A percentile compares a stretch with the other conserved stretches of the same genome.
Conservation (phyloP, 2,888 invertebrate species). For the Volucella inflata region DNA sequence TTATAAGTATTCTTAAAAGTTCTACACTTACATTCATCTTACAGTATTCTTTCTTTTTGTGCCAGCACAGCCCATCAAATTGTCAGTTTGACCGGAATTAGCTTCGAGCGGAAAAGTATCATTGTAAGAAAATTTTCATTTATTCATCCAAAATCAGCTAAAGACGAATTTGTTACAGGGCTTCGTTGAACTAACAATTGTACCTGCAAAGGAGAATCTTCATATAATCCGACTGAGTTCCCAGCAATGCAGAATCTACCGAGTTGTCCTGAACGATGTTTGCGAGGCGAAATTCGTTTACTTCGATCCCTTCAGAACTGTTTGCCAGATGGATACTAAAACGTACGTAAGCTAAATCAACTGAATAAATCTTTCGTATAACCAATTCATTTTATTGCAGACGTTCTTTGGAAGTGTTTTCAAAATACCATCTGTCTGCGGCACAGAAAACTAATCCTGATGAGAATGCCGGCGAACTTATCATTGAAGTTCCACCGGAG, state of each 20-base stretch:
- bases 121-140: slow-evolving; percentile 88
- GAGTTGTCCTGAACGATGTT: slow-evolving; percentile 94
- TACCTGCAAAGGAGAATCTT: slow-evolving; percentile 92
- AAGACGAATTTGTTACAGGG: slow-evolving; percentile 87
- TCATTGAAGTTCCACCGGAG: slow-evolving; percentile 94
- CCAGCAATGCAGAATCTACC: slow-evolving; percentile 96
- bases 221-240: slow-evolving; percentile 94
- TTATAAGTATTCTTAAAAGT: slow-evolving; percentile 88
- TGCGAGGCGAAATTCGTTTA: slow-evolving; percentile 96
- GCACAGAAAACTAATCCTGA: slow-evolving; percentile 96
- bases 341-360: slow-evolving; percentile 86
- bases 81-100: slow-evolving; percentile 96
- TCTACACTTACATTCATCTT: slow-evolving; percentile 79
- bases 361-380: not conserved
- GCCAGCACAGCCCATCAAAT: slow-evolving; percentile 93
- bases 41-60: slow-evolving; percentile 33
- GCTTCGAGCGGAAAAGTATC: slow-evolving; percentile 95
- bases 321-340: slow-evolving; percentile 93
- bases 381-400: slow-evolving; percentile 84
- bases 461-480: slow-evolving; percentile 94
- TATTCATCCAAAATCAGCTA: not conserved
- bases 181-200: slow-evolving; percentile 95
- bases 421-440: slow-evolving; percentile 90
- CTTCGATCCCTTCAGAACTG: slow-evolving; percentile 96
- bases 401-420: slow-evolving; percentile 93